phyloP scores from a whole-genome alignment of 2,113 vertebrate genomes.

The Sander lucioperca region DNA sequence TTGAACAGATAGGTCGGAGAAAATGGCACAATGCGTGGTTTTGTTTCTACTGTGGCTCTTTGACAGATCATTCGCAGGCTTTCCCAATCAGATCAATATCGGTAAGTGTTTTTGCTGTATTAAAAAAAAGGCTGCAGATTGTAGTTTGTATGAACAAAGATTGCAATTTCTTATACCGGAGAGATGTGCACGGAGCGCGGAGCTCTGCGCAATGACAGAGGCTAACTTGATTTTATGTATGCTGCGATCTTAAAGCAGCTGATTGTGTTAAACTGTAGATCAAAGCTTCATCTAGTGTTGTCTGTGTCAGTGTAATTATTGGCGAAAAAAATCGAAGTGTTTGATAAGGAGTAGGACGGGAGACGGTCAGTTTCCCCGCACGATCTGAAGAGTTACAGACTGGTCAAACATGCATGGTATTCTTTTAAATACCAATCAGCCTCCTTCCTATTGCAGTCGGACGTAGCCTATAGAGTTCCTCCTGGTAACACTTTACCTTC shows the following conservation, averaged over 20 bases:
- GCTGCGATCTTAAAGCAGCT: conserved; percentile 18
- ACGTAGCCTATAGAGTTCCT: background rate
- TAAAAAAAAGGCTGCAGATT: background rate
- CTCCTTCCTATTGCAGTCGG: background rate
- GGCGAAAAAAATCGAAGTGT: conserved; percentile 1
- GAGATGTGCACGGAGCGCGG: conserved; percentile 37
- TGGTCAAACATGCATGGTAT: conserved; percentile 3
- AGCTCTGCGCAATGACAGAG: conserved; percentile 63
- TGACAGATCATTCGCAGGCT: conserved; percentile 89
- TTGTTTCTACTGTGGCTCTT: conserved; percentile 90
- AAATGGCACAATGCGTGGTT: conserved; percentile 92
- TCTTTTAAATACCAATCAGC: background rate
- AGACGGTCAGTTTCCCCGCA: background rate
- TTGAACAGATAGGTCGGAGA: conserved; percentile 88
- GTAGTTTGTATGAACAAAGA: background rate
- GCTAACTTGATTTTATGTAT: conserved; percentile 65
- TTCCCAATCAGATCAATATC: conserved; percentile 98
- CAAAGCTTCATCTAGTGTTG: background rate
- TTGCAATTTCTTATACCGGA: conserved; percentile 11
- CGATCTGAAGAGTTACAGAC: conserved; percentile 50
- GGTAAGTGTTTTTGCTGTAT: conserved; percentile 85
- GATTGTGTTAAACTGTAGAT: conserved; percentile 32
- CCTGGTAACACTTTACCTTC: background rate
- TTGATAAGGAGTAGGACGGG: background rate
- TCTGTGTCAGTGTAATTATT: background rate